Base-by-base conservation (phyloP, 2,888 invertebrate genomes). In the Pandemis heparana region DNA sequence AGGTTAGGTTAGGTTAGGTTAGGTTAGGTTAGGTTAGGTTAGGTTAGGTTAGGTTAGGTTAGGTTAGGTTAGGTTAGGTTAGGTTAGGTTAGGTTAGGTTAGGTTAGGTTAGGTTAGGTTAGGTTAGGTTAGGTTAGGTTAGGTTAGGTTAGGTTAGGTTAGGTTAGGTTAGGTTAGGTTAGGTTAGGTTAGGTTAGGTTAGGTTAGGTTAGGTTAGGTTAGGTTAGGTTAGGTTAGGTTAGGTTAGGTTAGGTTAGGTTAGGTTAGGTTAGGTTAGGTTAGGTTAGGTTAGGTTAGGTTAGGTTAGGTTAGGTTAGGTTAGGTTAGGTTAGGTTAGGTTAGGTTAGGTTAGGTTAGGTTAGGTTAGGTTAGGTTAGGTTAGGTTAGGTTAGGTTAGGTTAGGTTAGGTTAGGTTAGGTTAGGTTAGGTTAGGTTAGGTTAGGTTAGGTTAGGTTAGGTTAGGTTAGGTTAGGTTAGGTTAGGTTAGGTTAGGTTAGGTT, bases 391-490 rank as follows among this genome's bases (percentile, higher is more conserved):
- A 72, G 64, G 70, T 69, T 70, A 67, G 71, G 67, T 67, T 70
- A 75, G 74, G 75, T 75, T 75, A 71, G 75, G 75, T 75, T 71
- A 68, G 70, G 74, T 74, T 74, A 75, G 75, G 75, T 75, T 75
- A 71, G 75, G 75, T 75, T 75, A 71, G 68, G 70, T 75, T 75
- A 66, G 67, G 74, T 70, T 75, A 70, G 74, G 74, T 75, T 71
- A 71, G 71, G 71, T 75, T 75, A 71, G 71, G 71, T 75, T 75
- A 71, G 75, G 75, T 71, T 72, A 66, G 75, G 72, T 75, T 72
- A 75, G 75, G 75, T 71, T 75, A 71, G 71, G 71, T 71, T 71
- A 71, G 71, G 75, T 71, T 71, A 75, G 75, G 75, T 75, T 75
- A 75, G 75, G 75, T 75, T 71, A n/a, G n/a, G n/a, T n/a, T n/a